Percentiles rank a stretch among this genome's conserved stretches.
Conservation (phyloP, 2,113 vertebrate species). For the Prolemur simus region DNA sequence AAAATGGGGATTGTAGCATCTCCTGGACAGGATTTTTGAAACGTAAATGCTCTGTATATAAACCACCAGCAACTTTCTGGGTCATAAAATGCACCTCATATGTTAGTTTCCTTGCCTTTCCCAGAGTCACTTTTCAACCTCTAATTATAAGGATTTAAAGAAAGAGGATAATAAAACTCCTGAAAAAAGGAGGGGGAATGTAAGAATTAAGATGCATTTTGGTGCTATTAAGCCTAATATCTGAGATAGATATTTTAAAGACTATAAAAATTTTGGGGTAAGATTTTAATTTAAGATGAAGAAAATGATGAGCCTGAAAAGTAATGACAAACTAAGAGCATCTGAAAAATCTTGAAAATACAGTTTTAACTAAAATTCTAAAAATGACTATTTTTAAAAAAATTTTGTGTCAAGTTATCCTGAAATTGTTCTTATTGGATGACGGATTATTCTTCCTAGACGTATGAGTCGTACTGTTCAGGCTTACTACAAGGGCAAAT, state of each 20-base stretch:
- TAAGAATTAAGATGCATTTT: background rate
- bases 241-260: background rate
- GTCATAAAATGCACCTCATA: background rate
- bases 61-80: background rate
- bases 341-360: background rate
- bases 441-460: background rate
- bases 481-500: background rate
- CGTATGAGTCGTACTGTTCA: background rate
- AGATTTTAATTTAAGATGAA: constrained; percentile 21
- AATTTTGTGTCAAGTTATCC: background rate
- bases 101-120: background rate
- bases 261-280: background rate
- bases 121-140: background rate
- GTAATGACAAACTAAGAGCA: background rate
- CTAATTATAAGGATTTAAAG: constrained; percentile 1
- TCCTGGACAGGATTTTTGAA: background rate
- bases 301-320: constrained; percentile 41
- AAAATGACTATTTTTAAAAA: background rate
- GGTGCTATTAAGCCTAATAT: background rate
- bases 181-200: too few relatives aligned
- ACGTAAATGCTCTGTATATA: background rate
- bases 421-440: background rate
- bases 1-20: background rate
- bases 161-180: background rate
- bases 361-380: background rate